Percentiles rank a stretch among this genome's conserved stretches.
Conservation (phyloP, 2,888 invertebrate species). For the Andrena marginata region DNA sequence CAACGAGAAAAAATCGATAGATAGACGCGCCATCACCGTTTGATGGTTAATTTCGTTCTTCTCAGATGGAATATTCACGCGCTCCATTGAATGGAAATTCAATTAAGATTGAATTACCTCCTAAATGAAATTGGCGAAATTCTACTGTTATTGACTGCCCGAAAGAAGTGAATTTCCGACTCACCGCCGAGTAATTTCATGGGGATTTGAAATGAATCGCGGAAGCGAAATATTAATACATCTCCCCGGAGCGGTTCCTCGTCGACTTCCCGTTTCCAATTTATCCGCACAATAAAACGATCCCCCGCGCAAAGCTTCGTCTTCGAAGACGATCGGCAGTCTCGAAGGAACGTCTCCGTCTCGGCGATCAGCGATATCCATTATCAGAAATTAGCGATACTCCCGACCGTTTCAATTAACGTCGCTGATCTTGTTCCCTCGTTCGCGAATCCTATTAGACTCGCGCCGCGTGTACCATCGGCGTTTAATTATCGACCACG, state of each 20-base stretch:
- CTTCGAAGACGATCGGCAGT: background rate
- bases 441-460: background rate
- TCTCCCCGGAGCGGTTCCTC: background rate
- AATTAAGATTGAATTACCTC: background rate
- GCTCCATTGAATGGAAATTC: background rate
- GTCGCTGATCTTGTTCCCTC: background rate
- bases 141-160: background rate
- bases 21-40: too few species aligned
- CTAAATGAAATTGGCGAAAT: background rate
- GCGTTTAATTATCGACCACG: conserved; percentile 38
- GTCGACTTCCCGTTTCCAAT: conserved; percentile 19
- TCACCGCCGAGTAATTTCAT: conserved; percentile 5
- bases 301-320: background rate
- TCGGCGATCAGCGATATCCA: background rate
- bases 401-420: background rate
- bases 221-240: conserved; percentile 9
- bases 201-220: conserved; percentile 1
- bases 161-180: background rate
- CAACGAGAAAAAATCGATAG: background rate
- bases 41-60: too few species aligned
- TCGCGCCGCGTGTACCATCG: background rate
- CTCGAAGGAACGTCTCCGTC: background rate
- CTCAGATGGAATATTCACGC: background rate
- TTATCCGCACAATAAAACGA: conserved; percentile 12
- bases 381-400: conserved; percentile 12